These are phyloP conservation scores for Caenorhabditis panamensis DNA, from an alignment of 2,888 invertebrate genomes.

Conservation along the genomic window DNA sequence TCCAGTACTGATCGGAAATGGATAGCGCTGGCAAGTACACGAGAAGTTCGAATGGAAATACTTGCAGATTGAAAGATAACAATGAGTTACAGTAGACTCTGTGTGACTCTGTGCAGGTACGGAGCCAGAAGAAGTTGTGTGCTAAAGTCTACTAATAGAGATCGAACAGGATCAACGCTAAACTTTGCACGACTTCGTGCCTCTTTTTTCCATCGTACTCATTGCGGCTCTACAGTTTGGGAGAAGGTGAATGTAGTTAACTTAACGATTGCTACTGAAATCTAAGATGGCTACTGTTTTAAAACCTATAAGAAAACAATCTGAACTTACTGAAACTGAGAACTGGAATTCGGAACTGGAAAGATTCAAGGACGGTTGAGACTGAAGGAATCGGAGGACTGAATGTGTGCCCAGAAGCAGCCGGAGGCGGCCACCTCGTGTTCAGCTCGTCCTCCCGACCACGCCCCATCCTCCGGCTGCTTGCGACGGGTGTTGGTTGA, in stretches of 20 bases:
- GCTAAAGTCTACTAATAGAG: too few species aligned
- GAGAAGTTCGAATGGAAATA: too few species aligned
- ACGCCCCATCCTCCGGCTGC: slow-evolving; percentile 47
- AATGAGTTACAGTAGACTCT: too few species aligned
- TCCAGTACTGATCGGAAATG: not conserved
- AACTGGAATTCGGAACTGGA: not conserved
- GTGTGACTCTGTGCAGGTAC: too few species aligned
- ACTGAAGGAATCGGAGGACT: slow-evolving; percentile 34
- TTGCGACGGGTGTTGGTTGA: slow-evolving; percentile 53
- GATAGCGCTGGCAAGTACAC: too few species aligned
- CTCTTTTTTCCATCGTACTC: too few species aligned
- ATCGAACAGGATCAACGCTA: too few species aligned
- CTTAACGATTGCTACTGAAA: not conserved
- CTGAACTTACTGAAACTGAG: not conserved
- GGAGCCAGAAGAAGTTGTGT: too few species aligned
- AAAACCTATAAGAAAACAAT: not conserved
- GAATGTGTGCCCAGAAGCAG: slow-evolving; percentile 53
- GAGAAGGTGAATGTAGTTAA: too few species aligned
- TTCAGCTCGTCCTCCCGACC: slow-evolving; percentile 56
- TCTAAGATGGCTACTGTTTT: slow-evolving; percentile 9
- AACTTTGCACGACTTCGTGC: too few species aligned
- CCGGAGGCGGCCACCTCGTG: slow-evolving; percentile 56
- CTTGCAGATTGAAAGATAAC: too few species aligned
- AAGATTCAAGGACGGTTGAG: not conserved
- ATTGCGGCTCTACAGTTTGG: too few species aligned